phyloP scores from a whole-genome alignment of 2,797 vertebrate genomes.

The Gallinago stenura region DNA sequence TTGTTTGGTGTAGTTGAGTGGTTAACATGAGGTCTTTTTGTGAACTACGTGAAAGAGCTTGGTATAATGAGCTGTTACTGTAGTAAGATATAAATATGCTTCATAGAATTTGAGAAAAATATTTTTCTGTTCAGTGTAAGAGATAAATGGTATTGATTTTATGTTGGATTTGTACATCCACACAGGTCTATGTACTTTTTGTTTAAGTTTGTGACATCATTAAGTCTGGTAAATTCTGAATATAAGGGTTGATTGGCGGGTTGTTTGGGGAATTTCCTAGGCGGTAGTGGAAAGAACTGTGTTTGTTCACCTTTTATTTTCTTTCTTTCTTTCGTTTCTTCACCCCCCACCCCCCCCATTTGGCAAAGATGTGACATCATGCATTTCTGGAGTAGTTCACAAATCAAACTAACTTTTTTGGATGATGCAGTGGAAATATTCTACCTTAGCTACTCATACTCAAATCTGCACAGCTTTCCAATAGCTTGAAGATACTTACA shows the following conservation, averaged over 20 bases:
- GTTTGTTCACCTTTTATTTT: too few relatives aligned
- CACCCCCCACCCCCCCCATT: neutral
- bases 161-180: neutral
- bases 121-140: neutral
- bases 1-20: constrained; percentile 53
- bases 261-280: constrained; percentile 5
- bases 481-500: neutral
- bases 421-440: neutral
- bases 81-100: constrained; percentile 41
- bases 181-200: neutral
- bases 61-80: constrained; percentile 43
- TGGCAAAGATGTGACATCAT: neutral
- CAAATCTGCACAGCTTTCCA: neutral
- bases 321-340: rapidly evolving
- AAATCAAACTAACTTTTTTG: neutral
- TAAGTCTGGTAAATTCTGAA: neutral
- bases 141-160: neutral
- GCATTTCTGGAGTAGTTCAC: neutral
- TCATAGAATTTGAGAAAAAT: constrained; percentile 35
- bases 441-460: rapidly evolving
- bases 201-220: neutral
- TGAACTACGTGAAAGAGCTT: constrained; percentile 47
- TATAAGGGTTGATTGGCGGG: neutral
- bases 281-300: neutral
- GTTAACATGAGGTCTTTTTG: constrained; percentile 54